These are phyloP conservation scores for Melanogrammus aeglefinus DNA, from an alignment of 2,797 vertebrate species.

Conservation along the genomic window DNA sequence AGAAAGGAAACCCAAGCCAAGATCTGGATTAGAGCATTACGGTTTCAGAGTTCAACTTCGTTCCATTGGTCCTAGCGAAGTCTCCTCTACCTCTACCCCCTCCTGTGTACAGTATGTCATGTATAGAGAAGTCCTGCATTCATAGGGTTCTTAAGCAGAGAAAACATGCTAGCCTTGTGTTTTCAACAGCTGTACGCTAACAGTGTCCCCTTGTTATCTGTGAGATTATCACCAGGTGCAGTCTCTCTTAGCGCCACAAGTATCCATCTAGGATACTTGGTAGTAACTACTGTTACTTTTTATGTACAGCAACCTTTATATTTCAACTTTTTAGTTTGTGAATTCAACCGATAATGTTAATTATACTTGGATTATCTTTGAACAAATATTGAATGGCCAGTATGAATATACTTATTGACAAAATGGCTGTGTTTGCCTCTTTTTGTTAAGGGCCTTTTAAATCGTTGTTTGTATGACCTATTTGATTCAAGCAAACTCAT, in stretches of 20 bases:
- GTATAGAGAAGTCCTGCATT: neutral
- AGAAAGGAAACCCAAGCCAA: neutral
- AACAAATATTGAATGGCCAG: neutral
- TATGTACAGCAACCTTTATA: neutral
- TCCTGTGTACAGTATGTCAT: neutral
- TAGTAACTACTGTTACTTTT: neutral
- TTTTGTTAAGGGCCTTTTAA: constrained; percentile 1
- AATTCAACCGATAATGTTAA: neutral
- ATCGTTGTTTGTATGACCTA: neutral
- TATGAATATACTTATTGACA: neutral
- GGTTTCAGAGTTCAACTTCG: neutral
- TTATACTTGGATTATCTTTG: neutral
- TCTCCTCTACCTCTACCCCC: neutral
- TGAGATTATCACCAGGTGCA: too few species aligned
- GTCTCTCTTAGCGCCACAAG: neutral
- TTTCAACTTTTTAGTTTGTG: neutral
- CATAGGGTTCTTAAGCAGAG: neutral
- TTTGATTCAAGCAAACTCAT: neutral
- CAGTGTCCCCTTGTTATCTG: neutral
- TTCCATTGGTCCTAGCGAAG: neutral
- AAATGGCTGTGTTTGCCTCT: neutral
- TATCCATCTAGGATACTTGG: neutral
- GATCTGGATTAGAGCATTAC: neutral
- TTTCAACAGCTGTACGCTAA: neutral
- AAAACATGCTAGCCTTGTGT: neutral